Base-by-base conservation (phyloP, 2,888 invertebrate species). In the Tetanocera ferruginea region DNA sequence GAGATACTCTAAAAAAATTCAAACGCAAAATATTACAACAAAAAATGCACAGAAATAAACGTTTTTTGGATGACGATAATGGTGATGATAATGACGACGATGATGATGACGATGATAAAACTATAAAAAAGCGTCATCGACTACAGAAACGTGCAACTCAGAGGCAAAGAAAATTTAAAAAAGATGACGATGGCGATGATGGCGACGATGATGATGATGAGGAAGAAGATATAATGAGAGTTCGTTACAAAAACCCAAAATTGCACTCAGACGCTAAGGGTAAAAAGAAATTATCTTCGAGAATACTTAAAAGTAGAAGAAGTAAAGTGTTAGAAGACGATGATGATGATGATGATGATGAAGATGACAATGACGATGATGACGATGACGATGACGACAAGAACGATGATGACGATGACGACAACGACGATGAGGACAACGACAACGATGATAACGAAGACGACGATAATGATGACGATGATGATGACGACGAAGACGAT, bases 391-490 rank as follows among this genome's bases (percentile, higher is more conserved):
- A 83, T 0, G 76, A 83, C 0, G 67, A 91, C 83, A 89, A 90
- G 70, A 89, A 90, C 57, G 88, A 90, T 5, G 87, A 84, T 34
- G 66, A 84, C 76, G 90, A 92, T 80, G 91, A 92, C 5, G 91
- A 92, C 66, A 90, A 92, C 23, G 76, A 83, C n/a, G 87, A 90
- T 4, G 85, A 90, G 55, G 86, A 90, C 17, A 87, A 91, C 3
- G 87, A 91, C 25, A 89, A 84, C 0, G 78, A 85, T 0, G 72
- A 85, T 0, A 75, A 90, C 51, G 87, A 90, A 0, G 86, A 90
- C 14, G 87, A 90, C 17, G 81, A 85, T 67, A 79, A 83, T 0
- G 66, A 83, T 0, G 79, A 83, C 28, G 86, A 90, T 52, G 88
- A 90, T 77, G 87, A 89, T 77, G 87, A 90, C 52, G 87, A 90